Conservation (phyloP, 2,797 vertebrate species). For the Galago senegalensis region DNA sequence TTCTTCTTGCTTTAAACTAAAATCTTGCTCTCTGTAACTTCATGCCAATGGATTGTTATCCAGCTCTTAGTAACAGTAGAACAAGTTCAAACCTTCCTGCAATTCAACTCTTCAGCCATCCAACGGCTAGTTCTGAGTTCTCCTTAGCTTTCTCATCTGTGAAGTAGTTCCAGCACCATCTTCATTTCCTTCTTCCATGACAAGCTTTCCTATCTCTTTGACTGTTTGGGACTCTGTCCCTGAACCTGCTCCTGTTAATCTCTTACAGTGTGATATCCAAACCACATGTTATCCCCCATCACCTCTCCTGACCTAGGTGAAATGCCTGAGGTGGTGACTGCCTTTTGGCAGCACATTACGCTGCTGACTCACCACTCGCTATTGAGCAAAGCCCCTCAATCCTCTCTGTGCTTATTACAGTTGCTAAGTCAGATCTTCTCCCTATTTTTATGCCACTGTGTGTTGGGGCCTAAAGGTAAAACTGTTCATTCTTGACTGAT, state of each 20-base stretch:
- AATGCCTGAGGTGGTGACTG: not conserved
- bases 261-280: slow-evolving; percentile 44
- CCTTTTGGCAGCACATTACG: not conserved
- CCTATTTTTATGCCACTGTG: slow-evolving; percentile 23
- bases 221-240: not conserved
- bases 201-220: not conserved
- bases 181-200: not conserved
- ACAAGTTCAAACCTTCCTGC: not conserved
- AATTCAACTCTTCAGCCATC: not conserved
- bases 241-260: slow-evolving; percentile 60
- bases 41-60: not conserved
- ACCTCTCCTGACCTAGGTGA: slow-evolving; percentile 71
- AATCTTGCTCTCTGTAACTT: not conserved
- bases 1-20: not conserved
- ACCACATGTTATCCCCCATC: not conserved
- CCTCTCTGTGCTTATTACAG: not conserved
- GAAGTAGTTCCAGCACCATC: not conserved
- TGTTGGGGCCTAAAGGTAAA: slow-evolving; percentile 9
- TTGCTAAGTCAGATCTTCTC: slow-evolving; percentile 70
- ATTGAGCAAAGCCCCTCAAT: slow-evolving; percentile 59
- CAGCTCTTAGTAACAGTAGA: not conserved
- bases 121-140: not conserved
- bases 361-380: slow-evolving; percentile 38
- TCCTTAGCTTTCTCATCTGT: not conserved
- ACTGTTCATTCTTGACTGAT: slow-evolving; percentile 31